Evolutionary conservation across 1,140 invertebrate genomes (phyloP), one percentile per base, ranked within the genome.

Genomic region (Drosophila lacteicornis): DNA sequence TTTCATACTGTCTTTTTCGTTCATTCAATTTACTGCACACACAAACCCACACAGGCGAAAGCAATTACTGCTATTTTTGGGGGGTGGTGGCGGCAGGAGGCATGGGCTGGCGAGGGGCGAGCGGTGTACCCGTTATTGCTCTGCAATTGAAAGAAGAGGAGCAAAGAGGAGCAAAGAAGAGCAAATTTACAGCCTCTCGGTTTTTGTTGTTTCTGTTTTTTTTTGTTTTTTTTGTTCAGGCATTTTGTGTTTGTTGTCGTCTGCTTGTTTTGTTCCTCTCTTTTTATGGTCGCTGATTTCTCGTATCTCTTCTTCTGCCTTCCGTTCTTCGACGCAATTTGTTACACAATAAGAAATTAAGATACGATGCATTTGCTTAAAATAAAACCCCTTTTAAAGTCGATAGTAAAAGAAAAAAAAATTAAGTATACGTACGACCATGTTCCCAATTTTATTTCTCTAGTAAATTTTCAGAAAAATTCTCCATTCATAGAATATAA

Each of bases 1-100:
- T 60, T 80, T 66, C 45, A 56, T 83, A 80, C 73, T 80, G 71
- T 55, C 65, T 85, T 85, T 84, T 85, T 88, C 75, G 79, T 87
- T 87, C 85, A 87, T 88, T 87, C 85, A 87, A 87, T 88, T 88
- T 87, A 83, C 75, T 87, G 86, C 84, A 80, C 59, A 73, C 58
- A 69, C 51, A 43, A 49, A 74, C 22, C 40, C 42, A 42, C 36
- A 42, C 33, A 59, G 51, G 49, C 79, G 79, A 80, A 77, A 76
- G 71, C 83, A 87, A 87, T 87, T 87, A 87, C 84, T 87, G 85
- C 69, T 80, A 71, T 87, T 88, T 78, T 79, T 73, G 55, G 55
- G 73, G 59, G 33, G 12, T 33, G 33, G 12, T 33, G 36, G 15
- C 22, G 36, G 15, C 22, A 30, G 51, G 45, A 30, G 15, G 19